These are phyloP conservation scores for Harpagus bidentatus DNA, from an alignment of 2,113 vertebrate species.

Conservation along the genomic window DNA sequence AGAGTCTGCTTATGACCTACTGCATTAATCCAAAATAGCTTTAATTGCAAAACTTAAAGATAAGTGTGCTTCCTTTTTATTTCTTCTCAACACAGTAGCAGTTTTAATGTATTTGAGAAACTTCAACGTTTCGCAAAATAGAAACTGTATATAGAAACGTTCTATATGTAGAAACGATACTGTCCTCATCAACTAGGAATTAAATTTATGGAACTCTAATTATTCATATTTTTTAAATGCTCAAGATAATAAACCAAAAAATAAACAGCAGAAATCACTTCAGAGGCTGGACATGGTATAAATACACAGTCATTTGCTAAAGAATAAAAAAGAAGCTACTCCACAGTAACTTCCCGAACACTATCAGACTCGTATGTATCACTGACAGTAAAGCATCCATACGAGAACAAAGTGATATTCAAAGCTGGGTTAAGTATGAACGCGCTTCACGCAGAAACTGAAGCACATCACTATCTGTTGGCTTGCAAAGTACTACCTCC, in stretches of 20 bases:
- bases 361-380: rapidly evolving
- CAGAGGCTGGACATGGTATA: neutral
- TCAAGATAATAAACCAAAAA: neutral
- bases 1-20: neutral
- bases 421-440: neutral
- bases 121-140: neutral
- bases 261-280: neutral
- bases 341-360: neutral
- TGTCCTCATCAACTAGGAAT: neutral
- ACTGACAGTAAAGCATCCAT: neutral
- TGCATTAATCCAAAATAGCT: neutral
- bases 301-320: neutral
- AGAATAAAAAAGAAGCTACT: neutral
- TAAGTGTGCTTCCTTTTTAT: neutral
- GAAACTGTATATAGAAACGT: neutral
- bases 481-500: neutral
- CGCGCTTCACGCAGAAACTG: no score
- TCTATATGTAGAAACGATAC: neutral
- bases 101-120: neutral
- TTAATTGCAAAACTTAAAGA: neutral
- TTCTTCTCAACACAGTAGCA: neutral
- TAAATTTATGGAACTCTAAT: neutral
- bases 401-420: neutral
- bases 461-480: neutral
- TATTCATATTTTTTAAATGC: neutral